Base-by-base conservation (phyloP, 2,888 invertebrate species). In the Folsomia manolachei region DNA sequence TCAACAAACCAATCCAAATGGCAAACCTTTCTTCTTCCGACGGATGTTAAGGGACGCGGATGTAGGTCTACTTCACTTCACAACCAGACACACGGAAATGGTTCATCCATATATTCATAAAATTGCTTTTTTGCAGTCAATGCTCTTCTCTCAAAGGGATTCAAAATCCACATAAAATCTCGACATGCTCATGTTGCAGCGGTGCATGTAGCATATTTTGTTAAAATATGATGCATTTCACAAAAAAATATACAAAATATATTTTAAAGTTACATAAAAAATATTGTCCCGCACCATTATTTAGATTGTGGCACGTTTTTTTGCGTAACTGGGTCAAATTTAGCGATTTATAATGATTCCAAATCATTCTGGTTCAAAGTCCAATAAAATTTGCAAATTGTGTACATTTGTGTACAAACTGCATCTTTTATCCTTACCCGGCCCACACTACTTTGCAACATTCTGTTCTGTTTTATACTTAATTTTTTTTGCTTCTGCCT, bases 21-120 rank as follows among this genome's bases (percentile, higher is more conserved):
- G 14, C 39, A 39, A 39, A 39, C 39, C 39, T 39, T 14, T 4
- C 39, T 9, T 4, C 39, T 14, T 39, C 7, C 39, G n/a, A n/a
- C n/a, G n/a, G n/a, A n/a, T n/a, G n/a, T n/a, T n/a, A n/a, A n/a
- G n/a, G n/a, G n/a, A n/a, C n/a, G n/a, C n/a, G n/a, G n/a, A n/a
- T n/a, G n/a, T n/a, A n/a, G n/a, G n/a, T n/a, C n/a, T n/a, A n/a
- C 39, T 14, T 39, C 7, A 39, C 39, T 39, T 39, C 39, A 39
- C 39, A 14, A 39, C 39, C 39, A 39, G 39, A 39, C 39, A 39
- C 39, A 21, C 56, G 56, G 56, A 56, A 18, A 19, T 56, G 56
- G 56, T 56, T 56, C 56, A 56, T 56, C 56, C 56, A 56, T 56
- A 56, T 56, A 56, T 56, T 56, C 56, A 56, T 56, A 56, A 56